Percentiles rank a stretch among this genome's conserved stretches.
phyloP scores from a whole-genome alignment of 2,888 invertebrate species.

The Muscina levida region DNA sequence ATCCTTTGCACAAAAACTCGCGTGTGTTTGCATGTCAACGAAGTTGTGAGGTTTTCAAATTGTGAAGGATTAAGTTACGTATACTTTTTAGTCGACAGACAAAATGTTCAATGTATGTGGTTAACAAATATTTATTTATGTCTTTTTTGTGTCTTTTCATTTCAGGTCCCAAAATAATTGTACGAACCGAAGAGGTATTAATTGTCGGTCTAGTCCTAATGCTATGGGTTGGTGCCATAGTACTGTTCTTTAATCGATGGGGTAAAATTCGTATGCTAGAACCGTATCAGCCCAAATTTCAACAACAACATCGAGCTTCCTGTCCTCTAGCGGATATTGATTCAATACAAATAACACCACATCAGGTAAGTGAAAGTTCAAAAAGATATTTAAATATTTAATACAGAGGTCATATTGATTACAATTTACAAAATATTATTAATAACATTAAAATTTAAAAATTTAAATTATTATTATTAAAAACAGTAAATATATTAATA shows the following conservation, averaged over 20 bases:
- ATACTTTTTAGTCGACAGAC: neutral
- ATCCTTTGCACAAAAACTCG: neutral
- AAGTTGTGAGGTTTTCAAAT: neutral
- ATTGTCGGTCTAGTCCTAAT: conserved; percentile 91
- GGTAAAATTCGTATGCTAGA: conserved; percentile 96
- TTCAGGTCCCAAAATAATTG: conserved; percentile 85
- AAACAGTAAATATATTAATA: too few species aligned
- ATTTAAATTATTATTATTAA: too few species aligned
- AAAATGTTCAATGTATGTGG: conserved; percentile 36
- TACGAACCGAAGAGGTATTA: conserved; percentile 91
- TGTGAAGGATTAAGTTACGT: conserved; percentile 26
- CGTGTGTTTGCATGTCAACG: neutral
- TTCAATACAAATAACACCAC: conserved; percentile 71
- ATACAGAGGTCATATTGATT: neutral
- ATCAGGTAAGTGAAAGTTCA: conserved; percentile 73
- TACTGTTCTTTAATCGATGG: conserved; percentile 96
- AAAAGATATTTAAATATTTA: neutral
- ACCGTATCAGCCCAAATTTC: conserved; percentile 94
- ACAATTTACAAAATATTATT: neutral
- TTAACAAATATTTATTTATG: conserved; percentile 27
- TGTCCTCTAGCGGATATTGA: conserved; percentile 84
- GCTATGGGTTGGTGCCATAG: conserved; percentile 94
- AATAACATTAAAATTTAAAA: neutral
- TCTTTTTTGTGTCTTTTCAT: conserved; percentile 11
- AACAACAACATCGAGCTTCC: conserved; percentile 90